Evolutionary conservation across 2,888 invertebrate species (phyloP), one percentile per base, ranked within the genome.

Genomic region (Mellilla xanthometata): DNA sequence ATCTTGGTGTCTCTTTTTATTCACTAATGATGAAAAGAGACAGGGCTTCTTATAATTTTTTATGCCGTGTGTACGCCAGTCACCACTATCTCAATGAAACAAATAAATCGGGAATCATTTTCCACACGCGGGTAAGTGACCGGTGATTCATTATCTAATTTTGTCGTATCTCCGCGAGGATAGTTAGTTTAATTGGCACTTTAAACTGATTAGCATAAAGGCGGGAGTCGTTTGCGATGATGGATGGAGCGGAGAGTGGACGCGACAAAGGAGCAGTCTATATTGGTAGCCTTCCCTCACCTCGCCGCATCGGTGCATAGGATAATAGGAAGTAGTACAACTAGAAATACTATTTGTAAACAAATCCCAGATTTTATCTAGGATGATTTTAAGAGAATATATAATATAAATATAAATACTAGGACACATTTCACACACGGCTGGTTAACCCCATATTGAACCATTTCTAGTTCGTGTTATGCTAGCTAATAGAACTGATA

Each of bases 51-150:
- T n/a, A n/a, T n/a, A n/a, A n/a, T n/a, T n/a, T n/a, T n/a, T n/a
- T n/a, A n/a, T n/a, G n/a, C n/a, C n/a, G n/a, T n/a, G n/a, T n/a
- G n/a, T n/a, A n/a, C n/a, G 41, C 52, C 52, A 56, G 54, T 54
- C 52, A 52, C 31, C 23, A 34, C 40, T 54, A 52, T 54, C 52
- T 47, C 38, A 13, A 27, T 38, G 47, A 42, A 49, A 56, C 48
- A 53, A 58, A 56, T 53, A 52, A 59, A 56, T 62, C 57, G 50
- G 53, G 54, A 45, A 62, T 64, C 73, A 75, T 76, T 79, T 78
- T 71, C 72, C 66, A n/a, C 58, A 65, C 72, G 67, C 74, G 79
- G 81, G 81, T 82, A 82, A 81, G 75, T 74, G 81, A 82, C 81
- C 81, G 76, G 67, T 80, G 81, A 81, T 59, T 81, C 81, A 81